Percentiles rank a stretch among this genome's conserved stretches.
Conservation (phyloP, 1,140 invertebrate genomes). For the Platyscapa corneri region DNA sequence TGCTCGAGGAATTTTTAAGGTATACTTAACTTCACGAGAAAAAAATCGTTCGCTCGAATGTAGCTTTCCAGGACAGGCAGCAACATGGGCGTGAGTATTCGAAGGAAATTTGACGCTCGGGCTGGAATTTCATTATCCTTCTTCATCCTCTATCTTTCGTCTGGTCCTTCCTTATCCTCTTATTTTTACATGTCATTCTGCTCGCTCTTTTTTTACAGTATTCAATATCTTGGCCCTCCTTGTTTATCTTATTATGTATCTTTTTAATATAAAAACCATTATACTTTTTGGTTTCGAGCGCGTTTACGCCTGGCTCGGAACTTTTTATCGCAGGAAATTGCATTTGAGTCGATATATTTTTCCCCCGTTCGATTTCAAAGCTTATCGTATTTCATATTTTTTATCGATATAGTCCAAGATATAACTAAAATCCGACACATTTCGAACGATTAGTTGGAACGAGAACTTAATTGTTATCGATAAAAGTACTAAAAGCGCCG, state of each 20-base stretch:
- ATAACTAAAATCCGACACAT: too few relatives aligned
- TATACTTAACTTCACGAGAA: background rate
- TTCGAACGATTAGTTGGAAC: too few relatives aligned
- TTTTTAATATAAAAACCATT: too few relatives aligned
- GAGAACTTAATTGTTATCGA: too few relatives aligned
- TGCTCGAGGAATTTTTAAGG: constrained; percentile 13
- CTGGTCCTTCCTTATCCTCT: background rate
- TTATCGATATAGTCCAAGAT: too few relatives aligned
- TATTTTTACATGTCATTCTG: background rate
- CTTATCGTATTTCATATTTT: too few relatives aligned
- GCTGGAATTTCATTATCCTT: constrained; percentile 19
- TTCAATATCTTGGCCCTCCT: background rate
- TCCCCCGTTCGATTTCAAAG: too few relatives aligned
- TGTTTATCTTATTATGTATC: background rate
- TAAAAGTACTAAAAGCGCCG: too few relatives aligned
- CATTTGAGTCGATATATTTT: too few relatives aligned
- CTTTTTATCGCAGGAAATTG: too few relatives aligned
- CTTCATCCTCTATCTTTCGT: background rate
- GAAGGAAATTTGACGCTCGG: constrained; percentile 13
- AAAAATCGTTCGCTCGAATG: background rate
- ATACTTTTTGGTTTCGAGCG: too few relatives aligned
- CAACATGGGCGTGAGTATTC: background rate
- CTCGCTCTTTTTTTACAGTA: background rate
- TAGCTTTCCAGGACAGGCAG: background rate
- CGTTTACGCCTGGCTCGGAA: too few relatives aligned